A percentile compares a stretch with the other conserved stretches of the same genome.
These are phyloP conservation scores for Tethya wilhelma DNA, from an alignment of 37 sponge, comb jelly and placozoan genomes.

Conservation along the genomic window DNA sequence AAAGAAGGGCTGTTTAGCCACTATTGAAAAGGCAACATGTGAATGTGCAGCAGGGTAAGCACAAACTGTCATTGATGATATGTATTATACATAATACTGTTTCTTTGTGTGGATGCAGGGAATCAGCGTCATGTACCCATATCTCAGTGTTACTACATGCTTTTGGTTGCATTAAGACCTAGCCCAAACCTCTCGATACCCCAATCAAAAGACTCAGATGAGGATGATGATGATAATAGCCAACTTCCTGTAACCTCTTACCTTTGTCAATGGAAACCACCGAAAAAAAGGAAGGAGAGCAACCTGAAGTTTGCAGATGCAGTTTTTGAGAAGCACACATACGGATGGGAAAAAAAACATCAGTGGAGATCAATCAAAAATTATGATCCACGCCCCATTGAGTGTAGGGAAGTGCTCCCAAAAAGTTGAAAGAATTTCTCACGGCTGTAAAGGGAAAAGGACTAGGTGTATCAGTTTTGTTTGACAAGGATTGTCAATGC, in stretches of 20 bases:
- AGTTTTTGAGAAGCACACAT: slow-evolving; percentile 42
- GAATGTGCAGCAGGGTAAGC: too few relatives aligned
- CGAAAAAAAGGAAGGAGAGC: background rate
- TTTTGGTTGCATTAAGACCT: too few relatives aligned
- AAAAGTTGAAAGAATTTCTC: background rate
- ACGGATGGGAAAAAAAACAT: slow-evolving; percentile 28
- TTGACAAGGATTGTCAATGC: background rate
- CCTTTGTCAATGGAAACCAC: slow-evolving; percentile 29
- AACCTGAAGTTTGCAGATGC: slow-evolving; percentile 7
- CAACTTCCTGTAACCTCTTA: slow-evolving; percentile 23
- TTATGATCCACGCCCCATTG: slow-evolving; percentile 42
- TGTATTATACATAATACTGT: background rate
- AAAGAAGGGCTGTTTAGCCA: background rate
- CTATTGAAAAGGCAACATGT: slow-evolving; percentile 1
- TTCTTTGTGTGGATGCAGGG: too few relatives aligned
- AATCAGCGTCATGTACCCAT: slow-evolving; percentile 27
- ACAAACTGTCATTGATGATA: background rate
- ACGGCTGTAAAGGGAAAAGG: background rate
- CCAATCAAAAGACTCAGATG: background rate
- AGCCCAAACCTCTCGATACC: too few relatives aligned
- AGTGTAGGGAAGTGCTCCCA: slow-evolving; percentile 7
- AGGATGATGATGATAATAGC: background rate
- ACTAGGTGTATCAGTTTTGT: slow-evolving; percentile 18
- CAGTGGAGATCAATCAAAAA: slow-evolving; percentile 3
- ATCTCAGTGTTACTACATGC: slow-evolving; percentile 33